Base-by-base conservation (phyloP, 2,797 vertebrate species). In the Sebastes matsubarae region DNA sequence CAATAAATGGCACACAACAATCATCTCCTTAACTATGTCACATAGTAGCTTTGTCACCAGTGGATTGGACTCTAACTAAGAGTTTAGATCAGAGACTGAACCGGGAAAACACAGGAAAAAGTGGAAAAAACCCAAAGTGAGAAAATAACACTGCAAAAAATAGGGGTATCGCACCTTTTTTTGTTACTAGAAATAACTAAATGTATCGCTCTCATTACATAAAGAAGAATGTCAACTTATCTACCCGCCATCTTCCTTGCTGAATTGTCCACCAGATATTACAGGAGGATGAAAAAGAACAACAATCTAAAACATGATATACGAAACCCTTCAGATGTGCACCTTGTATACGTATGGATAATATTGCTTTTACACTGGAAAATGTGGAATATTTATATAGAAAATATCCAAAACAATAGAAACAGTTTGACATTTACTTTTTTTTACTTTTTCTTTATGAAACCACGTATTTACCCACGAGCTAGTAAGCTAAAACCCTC, bases 311-410 rank as follows among this genome's bases (percentile, higher is more conserved):
- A 83, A 81, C 3, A 70, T 68, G 79, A 81, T 78, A 84, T 81
- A 79, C 80, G 75, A 84, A 89, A 84, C 54, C 68, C 61, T 72
- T 89, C 74, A 67, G 66, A 85, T 90, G 85, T 92, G 89, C 78
- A 92, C 81, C 73, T 74, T 90, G 60, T 84, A 77, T 87, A 92
- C 57, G 36, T 73, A 91, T 91, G 87, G 72, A 88, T 88, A 89
- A 88, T 96, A 96, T 96, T 96, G 95, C 95, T 96, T 92, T 94
- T 78, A 93, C 93, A 90, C 93, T 89, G 90, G 85, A 92, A 94
- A 93, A 90, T 91, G 77, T 93, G 82, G 81, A 87, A 80, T 94
- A 93, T 92, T 93, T 88, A 90, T 93, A 91, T 92, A 95, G 83
- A 95, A 93, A 92, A 93, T 93, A 92, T 93, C 82, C 81, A 90